These are phyloP conservation scores for Steinernema hermaphroditum DNA, from an alignment of 2,888 invertebrate species.

Conservation along the genomic window DNA sequence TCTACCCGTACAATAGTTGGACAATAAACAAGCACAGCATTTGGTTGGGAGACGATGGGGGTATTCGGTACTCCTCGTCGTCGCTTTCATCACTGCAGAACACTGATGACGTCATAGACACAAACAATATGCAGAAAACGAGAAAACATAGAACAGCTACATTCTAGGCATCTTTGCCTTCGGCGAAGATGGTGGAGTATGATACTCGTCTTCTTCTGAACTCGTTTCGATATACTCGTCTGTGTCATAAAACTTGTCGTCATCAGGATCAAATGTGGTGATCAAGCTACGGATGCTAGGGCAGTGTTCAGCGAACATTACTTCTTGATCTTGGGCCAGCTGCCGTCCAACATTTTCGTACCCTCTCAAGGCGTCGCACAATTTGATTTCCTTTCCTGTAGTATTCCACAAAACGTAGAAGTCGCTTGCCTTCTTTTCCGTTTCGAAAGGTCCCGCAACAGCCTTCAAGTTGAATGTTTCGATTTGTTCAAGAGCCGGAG, in stretches of 20 bases:
- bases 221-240: no score
- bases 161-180: no score
- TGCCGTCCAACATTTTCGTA: not conserved
- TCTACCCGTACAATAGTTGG: no score
- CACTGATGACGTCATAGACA: no score
- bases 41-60: no score
- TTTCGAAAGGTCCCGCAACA: conserved; percentile 8
- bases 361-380: not conserved
- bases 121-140: no score
- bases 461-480: not conserved
- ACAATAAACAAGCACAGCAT: no score
- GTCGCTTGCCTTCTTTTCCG: not conserved
- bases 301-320: not conserved
- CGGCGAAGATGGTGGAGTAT: no score
- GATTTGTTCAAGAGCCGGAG: not conserved
- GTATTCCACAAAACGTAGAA: not conserved
- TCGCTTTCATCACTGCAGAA: no score
- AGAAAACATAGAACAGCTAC: no score
- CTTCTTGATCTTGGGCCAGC: not conserved
- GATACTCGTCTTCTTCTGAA: no score
- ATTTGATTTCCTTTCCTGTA: not conserved
- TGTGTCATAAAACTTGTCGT: not conserved
- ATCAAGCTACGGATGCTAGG: not conserved
- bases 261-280: not conserved
- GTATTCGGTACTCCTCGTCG: no score